Base-by-base conservation (phyloP, 2,888 invertebrate genomes). In the Stenichneumon culpator region DNA sequence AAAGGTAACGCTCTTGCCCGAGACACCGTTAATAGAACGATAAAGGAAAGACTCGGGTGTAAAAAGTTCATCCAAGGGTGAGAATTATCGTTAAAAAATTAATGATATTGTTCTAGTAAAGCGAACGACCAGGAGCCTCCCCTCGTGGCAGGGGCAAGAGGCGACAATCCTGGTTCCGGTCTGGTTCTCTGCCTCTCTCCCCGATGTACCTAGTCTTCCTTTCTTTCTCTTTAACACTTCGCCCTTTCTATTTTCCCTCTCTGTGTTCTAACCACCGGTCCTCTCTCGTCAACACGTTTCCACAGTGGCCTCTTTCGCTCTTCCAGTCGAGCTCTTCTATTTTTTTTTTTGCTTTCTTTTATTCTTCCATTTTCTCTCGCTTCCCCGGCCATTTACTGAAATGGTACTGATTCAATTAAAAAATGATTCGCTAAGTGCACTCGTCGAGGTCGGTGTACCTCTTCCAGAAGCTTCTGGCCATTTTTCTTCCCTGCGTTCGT, bases 401-500 rank as follows among this genome's bases (percentile, higher is more conserved):
- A 87, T 84, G 83, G 86, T 60, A 83, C 84, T 91, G 88, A 91
- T 92, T 92, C 90, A 89, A 92, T 92, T 92, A 92, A 91, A 90
- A 92, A 92, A 92, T 91, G 89, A 92, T 92, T 90, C 90, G 89
- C 92, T 91, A 91, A 92, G 92, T 92, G 92, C 92, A 88, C 68
- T 86, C 83, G 69, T 54, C 50, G 80, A 78, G 54, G 63, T 86
- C 65, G 78, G 50, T 63, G 68, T 81, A 82, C 79, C 79, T 86
- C 79, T 89, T 88, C 14, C 32, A 28, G 16, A n/a, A 3, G 5
- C 44, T 47, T 11, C 28, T 32, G 28, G n/a, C 32, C 5, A 28
- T 28, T 16, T 63, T 63, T 32, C 28, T 28, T 32, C n/a, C 22
- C 32, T 32, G 6, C 63, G n/a, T 32, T 63, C 63, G 16, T 32